Percentiles rank a stretch among this genome's conserved stretches.
Evolutionary conservation across 2,888 invertebrate genomes (phyloP).

Genomic region (Chaetoderma sp.): DNA sequence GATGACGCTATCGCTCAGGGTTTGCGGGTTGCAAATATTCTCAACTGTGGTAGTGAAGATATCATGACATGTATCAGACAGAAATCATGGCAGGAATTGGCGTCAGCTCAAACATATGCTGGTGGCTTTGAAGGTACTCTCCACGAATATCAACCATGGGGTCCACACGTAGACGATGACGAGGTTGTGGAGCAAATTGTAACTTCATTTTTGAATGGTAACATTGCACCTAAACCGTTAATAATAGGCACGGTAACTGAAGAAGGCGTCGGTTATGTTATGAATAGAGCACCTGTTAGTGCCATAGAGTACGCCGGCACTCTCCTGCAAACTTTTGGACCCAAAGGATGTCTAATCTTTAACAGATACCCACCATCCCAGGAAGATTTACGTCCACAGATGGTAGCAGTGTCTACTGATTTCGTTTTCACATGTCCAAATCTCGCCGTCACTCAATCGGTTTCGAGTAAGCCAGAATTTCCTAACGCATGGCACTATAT

Average conservation of each 20-base stretch:
- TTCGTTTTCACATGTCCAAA: slow-evolving; percentile 50
- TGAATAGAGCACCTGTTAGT: slow-evolving; percentile 43
- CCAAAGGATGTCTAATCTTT: slow-evolving; percentile 34
- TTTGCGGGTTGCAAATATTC: slow-evolving; percentile 33
- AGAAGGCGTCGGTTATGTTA: slow-evolving; percentile 52
- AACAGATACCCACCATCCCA: slow-evolving; percentile 40
- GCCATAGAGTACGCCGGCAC: slow-evolving; percentile 36
- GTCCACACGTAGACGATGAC: slow-evolving; percentile 52
- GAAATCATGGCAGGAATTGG: slow-evolving; percentile 47
- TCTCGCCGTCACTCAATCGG: slow-evolving; percentile 40
- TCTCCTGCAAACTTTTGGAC: slow-evolving; percentile 41
- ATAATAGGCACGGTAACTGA: slow-evolving; percentile 52
- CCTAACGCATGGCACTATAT: slow-evolving; percentile 45
- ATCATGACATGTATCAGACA: slow-evolving; percentile 43
- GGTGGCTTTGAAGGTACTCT: slow-evolving; percentile 50
- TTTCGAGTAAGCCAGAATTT: slow-evolving; percentile 18
- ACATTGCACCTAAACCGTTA: slow-evolving; percentile 42
- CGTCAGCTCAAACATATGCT: slow-evolving; percentile 49
- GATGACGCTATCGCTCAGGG: slow-evolving; percentile 44
- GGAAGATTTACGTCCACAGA: no score
- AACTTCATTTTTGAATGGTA: slow-evolving; percentile 33
- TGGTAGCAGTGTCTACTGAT: slow-evolving; percentile 44
- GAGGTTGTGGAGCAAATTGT: slow-evolving; percentile 46
- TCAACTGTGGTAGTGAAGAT: slow-evolving; percentile 42
- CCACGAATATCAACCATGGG: slow-evolving; percentile 57